Base-by-base conservation (phyloP, 1,140 invertebrate genomes). In the Apocrypta bakeri region DNA sequence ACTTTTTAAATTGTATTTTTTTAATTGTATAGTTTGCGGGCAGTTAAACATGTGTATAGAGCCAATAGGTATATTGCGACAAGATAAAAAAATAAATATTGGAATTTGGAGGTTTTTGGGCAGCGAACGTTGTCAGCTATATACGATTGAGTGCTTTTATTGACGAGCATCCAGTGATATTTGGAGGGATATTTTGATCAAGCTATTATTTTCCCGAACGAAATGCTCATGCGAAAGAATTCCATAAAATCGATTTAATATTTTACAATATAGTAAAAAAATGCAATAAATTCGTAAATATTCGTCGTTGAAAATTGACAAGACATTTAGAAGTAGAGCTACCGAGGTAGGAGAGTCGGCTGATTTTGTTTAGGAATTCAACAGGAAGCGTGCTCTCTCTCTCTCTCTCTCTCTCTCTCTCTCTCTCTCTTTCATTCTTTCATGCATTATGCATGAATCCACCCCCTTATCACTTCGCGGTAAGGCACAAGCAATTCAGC, bases 381-480 rank as follows among this genome's bases (percentile, higher is more conserved):
- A 27, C 29, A 33, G 72, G 72, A 81, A 75, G 48, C 29, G 31
- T n/a, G 31, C 25, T 17, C 14, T 48, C 42, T 17, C 2, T 48
- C 48, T 56, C 48, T n/a, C 48, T n/a, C 17, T 21, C 21, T 7
- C 33, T 9, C 33, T 4, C 33, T 9, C 33, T 9, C 33, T 37
- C 9, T 4, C 33, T 9, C 33, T 4, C 33, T 4, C n/a, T n/a
- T n/a, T n/a, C n/a, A n/a, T n/a, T n/a, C n/a, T 48, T 17, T 48
- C 42, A 81, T 81, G 72, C 73, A 74, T 81, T 81, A 81, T 81
- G 29, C 72, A 81, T 81, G 80, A 74, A 24, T 25, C 9, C 17
- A 73, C 25, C 37, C 31, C 79, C 31, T 72, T 74, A 81, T 81
- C 79, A 73, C 48, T 73, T 81, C 48, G 24, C 24, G 9, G 6